Percentiles rank a stretch among this genome's conserved stretches.
These are phyloP conservation scores for Montifringilla adamsi DNA, from an alignment of 2,113 vertebrate genomes.

Conservation along the genomic window DNA sequence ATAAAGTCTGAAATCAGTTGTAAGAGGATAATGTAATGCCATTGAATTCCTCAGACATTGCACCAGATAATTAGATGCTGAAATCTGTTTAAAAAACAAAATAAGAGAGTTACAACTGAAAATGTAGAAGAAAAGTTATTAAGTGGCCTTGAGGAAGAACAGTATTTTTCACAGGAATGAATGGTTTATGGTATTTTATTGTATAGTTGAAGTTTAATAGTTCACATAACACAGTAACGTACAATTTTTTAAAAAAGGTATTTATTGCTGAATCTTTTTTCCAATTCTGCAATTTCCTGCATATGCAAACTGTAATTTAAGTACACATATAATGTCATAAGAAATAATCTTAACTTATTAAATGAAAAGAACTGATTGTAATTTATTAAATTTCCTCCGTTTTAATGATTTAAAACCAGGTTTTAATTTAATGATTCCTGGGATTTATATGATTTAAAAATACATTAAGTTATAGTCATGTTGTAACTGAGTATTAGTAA, in stretches of 20 bases:
- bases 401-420: neutral
- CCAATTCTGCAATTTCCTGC: neutral
- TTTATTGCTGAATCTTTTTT: neutral
- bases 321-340: neutral
- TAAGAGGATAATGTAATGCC: neutral
- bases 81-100: neutral
- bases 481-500: neutral
- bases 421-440: neutral
- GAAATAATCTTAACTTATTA: neutral
- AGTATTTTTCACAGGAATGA: neutral
- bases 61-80: neutral
- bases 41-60: neutral
- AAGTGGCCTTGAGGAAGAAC: neutral
- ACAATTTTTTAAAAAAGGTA: accelerated
- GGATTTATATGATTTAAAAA: neutral
- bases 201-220: neutral
- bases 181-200: neutral
- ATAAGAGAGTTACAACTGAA: neutral
- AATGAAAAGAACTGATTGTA: neutral
- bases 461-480: neutral
- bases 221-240: neutral
- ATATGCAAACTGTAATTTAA: neutral
- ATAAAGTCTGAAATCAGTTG: neutral
- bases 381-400: neutral
- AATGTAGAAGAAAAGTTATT: neutral